phyloP scores from a whole-genome alignment of 2,888 invertebrate genomes.

The Odontomyia ornata region DNA sequence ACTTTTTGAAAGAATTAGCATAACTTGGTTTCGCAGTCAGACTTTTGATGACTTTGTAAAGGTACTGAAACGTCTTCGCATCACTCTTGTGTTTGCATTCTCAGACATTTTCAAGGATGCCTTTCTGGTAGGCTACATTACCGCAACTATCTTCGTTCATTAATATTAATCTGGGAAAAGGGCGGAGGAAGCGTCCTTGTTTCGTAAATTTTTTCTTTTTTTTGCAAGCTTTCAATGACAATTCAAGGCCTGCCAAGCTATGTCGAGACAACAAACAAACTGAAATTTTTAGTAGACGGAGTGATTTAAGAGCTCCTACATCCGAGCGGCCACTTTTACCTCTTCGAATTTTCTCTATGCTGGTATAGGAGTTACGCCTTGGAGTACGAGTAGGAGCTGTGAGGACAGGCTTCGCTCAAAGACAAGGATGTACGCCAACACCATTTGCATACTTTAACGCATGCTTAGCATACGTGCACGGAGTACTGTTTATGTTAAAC shows the following conservation, averaged over 20 bases:
- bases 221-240: neutral
- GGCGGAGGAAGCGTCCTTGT: neutral
- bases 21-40: neutral
- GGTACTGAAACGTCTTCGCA: neutral
- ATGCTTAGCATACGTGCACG: too few relatives aligned
- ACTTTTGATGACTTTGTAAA: constrained; percentile 9
- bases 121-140: neutral
- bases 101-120: neutral
- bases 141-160: neutral
- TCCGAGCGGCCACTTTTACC: neutral
- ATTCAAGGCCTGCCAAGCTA: neutral
- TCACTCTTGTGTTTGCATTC: neutral
- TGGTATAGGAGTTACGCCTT: too few relatives aligned
- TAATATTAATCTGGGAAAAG: neutral
- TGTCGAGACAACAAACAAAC: neutral
- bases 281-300: neutral
- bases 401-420: too few relatives aligned
- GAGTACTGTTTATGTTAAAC: too few relatives aligned
- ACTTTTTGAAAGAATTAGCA: neutral
- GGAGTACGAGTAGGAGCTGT: too few relatives aligned
- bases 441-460: too few relatives aligned
- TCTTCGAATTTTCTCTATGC: neutral
- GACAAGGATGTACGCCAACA: too few relatives aligned
- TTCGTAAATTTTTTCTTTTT: neutral
- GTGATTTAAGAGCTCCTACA: neutral